These are phyloP conservation scores for Scaptomyza flava DNA, from an alignment of 2,888 invertebrate species.

Conservation along the genomic window DNA sequence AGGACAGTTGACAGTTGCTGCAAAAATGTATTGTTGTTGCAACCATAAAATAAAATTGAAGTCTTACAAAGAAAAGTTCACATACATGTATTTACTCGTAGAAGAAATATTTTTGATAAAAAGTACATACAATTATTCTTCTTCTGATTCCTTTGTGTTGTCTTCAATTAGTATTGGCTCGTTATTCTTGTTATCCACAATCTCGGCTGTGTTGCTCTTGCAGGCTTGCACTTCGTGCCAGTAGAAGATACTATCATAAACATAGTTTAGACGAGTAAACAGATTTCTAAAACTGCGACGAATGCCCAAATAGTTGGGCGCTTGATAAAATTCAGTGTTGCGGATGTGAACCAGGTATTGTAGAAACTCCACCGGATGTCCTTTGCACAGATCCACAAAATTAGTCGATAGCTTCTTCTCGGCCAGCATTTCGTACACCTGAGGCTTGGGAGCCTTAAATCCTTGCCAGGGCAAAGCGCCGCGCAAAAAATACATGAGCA, in stretches of 20 bases:
- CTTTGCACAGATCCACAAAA: conserved; percentile 39
- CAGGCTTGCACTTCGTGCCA: conserved; percentile 18
- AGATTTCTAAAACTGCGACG: conserved; percentile 31
- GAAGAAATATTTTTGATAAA: background rate
- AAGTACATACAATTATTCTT: background rate
- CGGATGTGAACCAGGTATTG: conserved; percentile 42
- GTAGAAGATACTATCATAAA: conserved; percentile 37
- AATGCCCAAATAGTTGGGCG: conserved; percentile 37
- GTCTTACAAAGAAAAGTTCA: background rate
- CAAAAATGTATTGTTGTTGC: conserved; percentile 26
- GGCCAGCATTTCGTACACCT: conserved; percentile 41
- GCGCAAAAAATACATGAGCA: conserved; percentile 48
- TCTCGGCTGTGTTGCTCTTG: background rate
- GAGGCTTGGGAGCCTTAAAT: background rate
- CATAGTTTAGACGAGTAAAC: background rate
- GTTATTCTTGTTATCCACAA: background rate
- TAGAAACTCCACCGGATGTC: conserved; percentile 42
- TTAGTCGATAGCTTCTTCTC: conserved; percentile 45
- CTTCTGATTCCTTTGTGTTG: background rate
- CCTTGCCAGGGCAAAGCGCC: conserved; percentile 59
- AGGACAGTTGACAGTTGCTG: conserved; percentile 46
- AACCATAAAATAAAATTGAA: conserved; percentile 5
- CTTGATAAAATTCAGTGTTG: conserved; percentile 13
- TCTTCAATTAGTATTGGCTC: background rate
- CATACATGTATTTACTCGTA: background rate